Evolutionary conservation across 2,888 invertebrate genomes (phyloP), one percentile per base, ranked within the genome.

Genomic region (Dicranocentrus wangi): DNA sequence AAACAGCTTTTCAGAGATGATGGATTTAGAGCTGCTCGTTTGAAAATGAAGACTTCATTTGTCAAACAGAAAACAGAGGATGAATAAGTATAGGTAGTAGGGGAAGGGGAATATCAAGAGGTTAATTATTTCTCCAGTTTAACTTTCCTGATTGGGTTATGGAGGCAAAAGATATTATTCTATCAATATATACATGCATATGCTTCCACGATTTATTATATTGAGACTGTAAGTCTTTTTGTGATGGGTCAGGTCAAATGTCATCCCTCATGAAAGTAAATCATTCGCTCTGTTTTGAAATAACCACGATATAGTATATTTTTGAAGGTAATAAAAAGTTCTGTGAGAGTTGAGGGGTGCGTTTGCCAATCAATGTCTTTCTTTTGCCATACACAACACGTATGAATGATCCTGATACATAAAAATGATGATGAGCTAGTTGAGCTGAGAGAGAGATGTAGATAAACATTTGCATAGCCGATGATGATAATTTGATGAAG

Each of bases 231-330:
- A 60, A 47, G n/a, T 13, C 21, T 58, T 58, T 10, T 60, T 51
- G 51, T 39, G 69, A 63, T 42, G 58, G 78, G 78, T 71, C 71
- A 79, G 78, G 78, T 79, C 71, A 79, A 71, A 79, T 65, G 78
- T 51, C 78, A 65, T 5, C 55, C 39, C 55, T 71, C 60, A 71
- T 71, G 65, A 66, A 66, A 75, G 58, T 75, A 70, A 77, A 75
- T 75, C 68, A 75, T 63, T 3, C 10, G n/a, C n/a, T n/a, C 27
- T 5, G 19, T n/a, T 17, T 63, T 39, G 23, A 63, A 25, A 17
- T 15, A 51, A 47, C 5, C n/a, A 27, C 47, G 27, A n/a, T n/a
- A 58, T 58, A 58, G 23, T 27, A 19, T 55, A 8, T 55, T 21
- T 28, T 32, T 61, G 23, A 21, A 19, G 55, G 47, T 47, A 47